Evolutionary conservation across 1,140 invertebrate species (phyloP), one percentile per base, ranked within the genome.

Genomic region (Drosophila busckii): DNA sequence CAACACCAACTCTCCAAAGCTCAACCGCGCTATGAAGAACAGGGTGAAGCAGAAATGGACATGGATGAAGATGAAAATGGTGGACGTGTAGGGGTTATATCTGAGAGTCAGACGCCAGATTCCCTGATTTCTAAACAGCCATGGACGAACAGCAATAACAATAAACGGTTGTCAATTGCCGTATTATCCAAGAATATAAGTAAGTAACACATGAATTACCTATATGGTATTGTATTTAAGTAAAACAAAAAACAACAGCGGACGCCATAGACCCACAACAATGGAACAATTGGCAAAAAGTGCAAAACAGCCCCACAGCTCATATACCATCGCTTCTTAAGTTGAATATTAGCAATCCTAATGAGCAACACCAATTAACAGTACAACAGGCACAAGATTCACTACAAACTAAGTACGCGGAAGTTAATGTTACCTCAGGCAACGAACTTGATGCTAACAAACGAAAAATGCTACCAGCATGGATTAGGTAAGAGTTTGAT

Each of bases 381-480:
- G 15, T 22, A 12, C 66, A 58, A 22, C 44, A 46, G 22, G 17
- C 29, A 16, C 55, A 23, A 12, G 62, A 48, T 22, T 38, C 31
- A 12, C 15, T 13, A 40, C 31, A 62, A 9, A 25, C 35, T 31
- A 8, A 8, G 20, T 12, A n/a, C 38, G 42, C 35, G 44, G 45
- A 16, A 22, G 23, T 35, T 20, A 28, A 29, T 17, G 32, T 8
- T 13, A 25, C 23, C 12, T 13, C 23, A 40, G n/a, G 37, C 41
- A 48, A 15, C 28, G 66, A 75, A 16, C 70, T 91, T 89, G 97
- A 98, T 90, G 95, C 96, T 15, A 94, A 93, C 16, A 97, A 97
- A 88, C 89, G 96, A 20, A 93, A 96, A 84, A 93, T 95, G 75
- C 90, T 99, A 15, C 97, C 97, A 31, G 94, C 94, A 3, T 99